phyloP scores from a whole-genome alignment of 2,113 vertebrate species.

The Hydrolagus affinis region DNA sequence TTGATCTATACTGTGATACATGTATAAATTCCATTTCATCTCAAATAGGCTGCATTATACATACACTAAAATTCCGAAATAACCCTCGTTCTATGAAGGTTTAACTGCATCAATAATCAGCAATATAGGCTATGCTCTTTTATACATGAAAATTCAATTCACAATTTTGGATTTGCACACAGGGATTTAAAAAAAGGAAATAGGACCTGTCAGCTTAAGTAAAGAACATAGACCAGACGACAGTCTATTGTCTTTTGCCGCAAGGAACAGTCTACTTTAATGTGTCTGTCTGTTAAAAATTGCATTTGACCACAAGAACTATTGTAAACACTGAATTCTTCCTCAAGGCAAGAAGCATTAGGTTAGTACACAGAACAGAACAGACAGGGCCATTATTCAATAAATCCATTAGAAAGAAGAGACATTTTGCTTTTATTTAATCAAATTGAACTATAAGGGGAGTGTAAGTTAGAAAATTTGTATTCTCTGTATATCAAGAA shows the following conservation, averaged over 20 bases:
- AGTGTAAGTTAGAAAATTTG: conserved; percentile 32
- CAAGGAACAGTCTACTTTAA: conserved; percentile 26
- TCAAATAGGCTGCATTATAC: neutral
- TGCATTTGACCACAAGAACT: conserved; percentile 28
- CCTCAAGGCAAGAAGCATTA: conserved; percentile 43
- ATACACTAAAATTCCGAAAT: neutral
- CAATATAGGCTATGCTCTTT: neutral
- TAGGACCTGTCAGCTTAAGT: conserved; percentile 29
- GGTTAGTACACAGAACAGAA: conserved; percentile 39
- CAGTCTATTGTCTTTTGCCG: conserved; percentile 21
- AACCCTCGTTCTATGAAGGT: neutral
- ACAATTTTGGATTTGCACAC: conserved; percentile 26
- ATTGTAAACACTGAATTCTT: conserved; percentile 38
- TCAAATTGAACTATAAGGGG: conserved; percentile 30
- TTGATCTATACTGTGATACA: no score
- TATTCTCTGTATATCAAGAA: conserved; percentile 13
- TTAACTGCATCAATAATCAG: neutral
- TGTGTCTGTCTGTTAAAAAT: conserved; percentile 30
- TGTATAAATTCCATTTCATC: neutral
- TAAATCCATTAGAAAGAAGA: conserved; percentile 46
- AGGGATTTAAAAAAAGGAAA: conserved; percentile 23
- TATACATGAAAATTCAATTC: conserved; percentile 11
- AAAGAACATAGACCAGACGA: conserved; percentile 18
- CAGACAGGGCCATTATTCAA: conserved; percentile 42
- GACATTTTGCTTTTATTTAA: conserved; percentile 39